Evolutionary conservation across 35 echinoderm and acorn worm genomes (phyloP).

Genomic region (Strongylocentrotus purpuratus): DNA sequence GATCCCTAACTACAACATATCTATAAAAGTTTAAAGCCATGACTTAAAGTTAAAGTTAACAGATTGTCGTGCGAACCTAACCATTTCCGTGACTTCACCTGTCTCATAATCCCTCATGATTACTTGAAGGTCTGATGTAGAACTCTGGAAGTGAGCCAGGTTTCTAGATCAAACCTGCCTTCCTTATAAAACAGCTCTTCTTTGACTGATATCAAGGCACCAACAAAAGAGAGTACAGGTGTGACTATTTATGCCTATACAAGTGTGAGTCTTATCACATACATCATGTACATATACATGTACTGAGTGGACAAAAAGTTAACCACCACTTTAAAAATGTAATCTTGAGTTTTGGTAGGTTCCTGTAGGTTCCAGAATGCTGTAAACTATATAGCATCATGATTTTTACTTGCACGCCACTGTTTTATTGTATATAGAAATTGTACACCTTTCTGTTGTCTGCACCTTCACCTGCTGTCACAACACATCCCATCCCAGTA

Average conservation of each 20-base stretch:
- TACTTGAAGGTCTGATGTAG: neutral
- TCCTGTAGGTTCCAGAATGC: too few relatives aligned
- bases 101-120: neutral
- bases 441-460: neutral
- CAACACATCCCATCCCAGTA: slow-evolving; percentile 20
- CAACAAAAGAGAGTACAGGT: neutral
- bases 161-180: neutral
- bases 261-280: neutral
- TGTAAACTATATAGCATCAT: neutral
- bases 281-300: too few relatives aligned
- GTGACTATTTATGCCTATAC: neutral
- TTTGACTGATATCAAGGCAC: neutral
- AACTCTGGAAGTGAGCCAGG: neutral
- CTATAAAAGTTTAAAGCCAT: too few relatives aligned
- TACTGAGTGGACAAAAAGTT: too few relatives aligned
- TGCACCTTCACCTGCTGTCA: slow-evolving; percentile 36
- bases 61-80: too few relatives aligned
- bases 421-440: neutral
- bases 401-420: neutral
- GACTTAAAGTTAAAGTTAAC: too few relatives aligned
- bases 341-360: too few relatives aligned
- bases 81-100: neutral
- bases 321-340: too few relatives aligned
- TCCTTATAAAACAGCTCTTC: neutral
- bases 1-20: too few relatives aligned